Conservation (phyloP, 1,140 invertebrate species). For the Achroia grisella region DNA sequence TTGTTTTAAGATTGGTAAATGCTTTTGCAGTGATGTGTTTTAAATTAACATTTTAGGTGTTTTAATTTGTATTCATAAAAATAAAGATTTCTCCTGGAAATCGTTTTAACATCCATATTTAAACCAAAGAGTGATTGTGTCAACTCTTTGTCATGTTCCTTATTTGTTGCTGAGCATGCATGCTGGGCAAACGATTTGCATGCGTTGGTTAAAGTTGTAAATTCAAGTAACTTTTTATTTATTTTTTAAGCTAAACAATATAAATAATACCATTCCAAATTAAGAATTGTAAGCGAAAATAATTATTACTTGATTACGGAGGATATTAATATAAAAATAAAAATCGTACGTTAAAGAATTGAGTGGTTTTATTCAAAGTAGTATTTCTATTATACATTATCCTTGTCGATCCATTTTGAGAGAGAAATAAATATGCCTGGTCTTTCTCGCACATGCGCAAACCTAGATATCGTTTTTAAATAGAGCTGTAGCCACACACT, state of each 20-base stretch:
- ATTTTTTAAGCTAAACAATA: constrained; percentile 66
- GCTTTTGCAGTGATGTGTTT: constrained; percentile 19
- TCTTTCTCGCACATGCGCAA: too few relatives aligned
- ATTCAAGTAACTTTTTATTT: constrained; percentile 55
- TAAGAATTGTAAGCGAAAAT: constrained; percentile 66
- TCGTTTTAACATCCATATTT: constrained; percentile 22
- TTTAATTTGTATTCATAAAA: constrained; percentile 16
- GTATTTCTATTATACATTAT: too few relatives aligned
- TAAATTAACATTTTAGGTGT: constrained; percentile 6
- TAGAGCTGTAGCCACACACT: too few relatives aligned
- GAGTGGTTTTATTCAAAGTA: constrained; percentile 15
- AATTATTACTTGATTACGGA: constrained; percentile 62
- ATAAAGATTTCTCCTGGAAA: constrained; percentile 1
- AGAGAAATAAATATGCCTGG: too few relatives aligned
- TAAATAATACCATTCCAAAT: constrained; percentile 70
- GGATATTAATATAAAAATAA: constrained; percentile 62
- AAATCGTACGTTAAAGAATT: constrained; percentile 47
- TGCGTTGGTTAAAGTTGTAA: constrained; percentile 22
- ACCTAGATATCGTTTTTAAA: too few relatives aligned
- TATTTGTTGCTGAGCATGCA: constrained; percentile 21
- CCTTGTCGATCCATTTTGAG: too few relatives aligned
- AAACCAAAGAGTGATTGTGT: constrained; percentile 65
- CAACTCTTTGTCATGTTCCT: constrained; percentile 62
- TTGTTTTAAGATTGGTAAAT: constrained; percentile 29
- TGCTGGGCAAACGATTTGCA: constrained; percentile 36